Conservation (phyloP, 2,113 vertebrate genomes). For the Chloropsis cyanopogon region DNA sequence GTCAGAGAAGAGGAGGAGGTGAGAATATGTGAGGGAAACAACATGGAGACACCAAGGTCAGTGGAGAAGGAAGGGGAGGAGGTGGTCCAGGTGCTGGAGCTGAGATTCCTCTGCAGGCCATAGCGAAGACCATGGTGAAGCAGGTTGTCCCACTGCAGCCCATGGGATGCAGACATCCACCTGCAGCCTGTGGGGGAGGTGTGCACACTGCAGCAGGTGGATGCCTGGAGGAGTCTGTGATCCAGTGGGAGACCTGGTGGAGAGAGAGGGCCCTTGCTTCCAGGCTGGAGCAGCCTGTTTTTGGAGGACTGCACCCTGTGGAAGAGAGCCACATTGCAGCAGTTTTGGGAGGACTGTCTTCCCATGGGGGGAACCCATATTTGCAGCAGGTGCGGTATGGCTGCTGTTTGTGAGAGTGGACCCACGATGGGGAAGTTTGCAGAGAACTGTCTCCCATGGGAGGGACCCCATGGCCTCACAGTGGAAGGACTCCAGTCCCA, state of each 20-base stretch:
- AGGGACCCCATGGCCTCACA: not conserved
- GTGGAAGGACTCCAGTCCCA: not conserved
- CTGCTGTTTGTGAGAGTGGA: not conserved
- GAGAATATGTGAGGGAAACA: not conserved
- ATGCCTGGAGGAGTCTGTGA: not conserved
- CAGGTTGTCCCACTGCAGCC: not conserved
- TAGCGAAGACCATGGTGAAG: not conserved
- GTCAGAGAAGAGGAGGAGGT: not conserved
- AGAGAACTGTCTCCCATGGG: not conserved
- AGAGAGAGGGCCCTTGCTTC: not conserved
- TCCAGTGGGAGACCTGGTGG: not conserved
- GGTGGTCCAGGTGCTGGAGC: not conserved
- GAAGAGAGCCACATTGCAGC: not conserved
- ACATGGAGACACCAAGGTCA: too few relatives aligned
- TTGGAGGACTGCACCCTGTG: not conserved
- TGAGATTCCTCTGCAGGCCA: not conserved
- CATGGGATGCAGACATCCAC: not conserved
- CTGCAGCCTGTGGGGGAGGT: not conserved
- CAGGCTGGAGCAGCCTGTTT: not conserved
- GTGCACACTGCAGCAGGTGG: too few relatives aligned
- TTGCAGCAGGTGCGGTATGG: not conserved
- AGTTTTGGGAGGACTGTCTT: not conserved
- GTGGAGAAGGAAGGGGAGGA: not conserved
- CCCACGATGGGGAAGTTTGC: not conserved
- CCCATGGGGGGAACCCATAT: not conserved